phyloP scores from a whole-genome alignment of 2,888 invertebrate genomes.

The Thereva nobilitata region DNA sequence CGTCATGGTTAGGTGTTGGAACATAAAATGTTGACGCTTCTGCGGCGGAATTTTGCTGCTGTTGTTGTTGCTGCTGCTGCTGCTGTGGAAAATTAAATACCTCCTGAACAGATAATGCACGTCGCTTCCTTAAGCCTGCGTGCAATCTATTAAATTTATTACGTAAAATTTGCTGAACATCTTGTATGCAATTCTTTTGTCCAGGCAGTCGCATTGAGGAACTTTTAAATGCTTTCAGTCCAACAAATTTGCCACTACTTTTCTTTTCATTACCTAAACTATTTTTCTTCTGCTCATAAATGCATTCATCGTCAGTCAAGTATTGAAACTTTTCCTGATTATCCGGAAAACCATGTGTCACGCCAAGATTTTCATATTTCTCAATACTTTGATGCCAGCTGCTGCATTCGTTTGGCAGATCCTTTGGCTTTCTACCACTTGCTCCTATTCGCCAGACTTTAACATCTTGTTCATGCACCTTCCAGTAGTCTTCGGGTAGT shows the following conservation, averaged over 20 bases:
- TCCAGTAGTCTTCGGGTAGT: slow-evolving; percentile 40
- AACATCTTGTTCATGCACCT: slow-evolving; percentile 37
- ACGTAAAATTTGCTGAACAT: slow-evolving; percentile 63
- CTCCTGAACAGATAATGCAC: slow-evolving; percentile 72
- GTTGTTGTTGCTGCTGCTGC: background rate
- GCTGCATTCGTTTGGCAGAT: slow-evolving; percentile 12
- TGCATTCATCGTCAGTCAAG: slow-evolving; percentile 34
- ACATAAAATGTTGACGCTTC: slow-evolving; percentile 65
- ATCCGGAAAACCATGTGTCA: slow-evolving; percentile 1
- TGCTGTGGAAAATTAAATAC: slow-evolving; percentile 62
- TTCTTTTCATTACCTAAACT: slow-evolving; percentile 20
- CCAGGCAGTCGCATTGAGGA: slow-evolving; percentile 48
- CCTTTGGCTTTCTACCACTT: slow-evolving; percentile 11
- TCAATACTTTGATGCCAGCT: slow-evolving; percentile 29
- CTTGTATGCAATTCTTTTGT: slow-evolving; percentile 64
- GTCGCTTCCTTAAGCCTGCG: slow-evolving; percentile 67
- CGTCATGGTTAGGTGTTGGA: slow-evolving; percentile 62
- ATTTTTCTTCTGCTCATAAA: slow-evolving; percentile 1
- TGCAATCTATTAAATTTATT: slow-evolving; percentile 72
- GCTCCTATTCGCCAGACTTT: slow-evolving; percentile 39
- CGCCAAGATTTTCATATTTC: slow-evolving; percentile 30
- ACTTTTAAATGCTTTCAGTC: slow-evolving; percentile 43
- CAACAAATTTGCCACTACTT: slow-evolving; percentile 37
- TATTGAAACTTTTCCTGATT: slow-evolving; percentile 37
- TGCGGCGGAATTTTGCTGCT: background rate